A percentile compares a stretch with the other conserved stretches of the same genome.
These are phyloP conservation scores for Drosophila aldrichi DNA, from an alignment of 2,888 invertebrate genomes.

Conservation along the genomic window DNA sequence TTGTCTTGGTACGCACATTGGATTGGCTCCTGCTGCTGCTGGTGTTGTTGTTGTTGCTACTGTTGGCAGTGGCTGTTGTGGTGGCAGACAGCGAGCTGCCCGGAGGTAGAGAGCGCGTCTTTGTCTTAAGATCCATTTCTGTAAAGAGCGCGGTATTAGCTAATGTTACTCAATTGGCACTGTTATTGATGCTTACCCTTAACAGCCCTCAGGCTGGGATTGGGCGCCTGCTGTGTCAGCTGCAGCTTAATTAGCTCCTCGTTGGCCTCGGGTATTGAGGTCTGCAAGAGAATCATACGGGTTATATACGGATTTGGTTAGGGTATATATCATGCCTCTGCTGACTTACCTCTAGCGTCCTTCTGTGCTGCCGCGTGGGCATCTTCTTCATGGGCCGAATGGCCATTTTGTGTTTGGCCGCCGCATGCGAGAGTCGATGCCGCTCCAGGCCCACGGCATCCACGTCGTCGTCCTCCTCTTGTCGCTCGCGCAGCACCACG, in stretches of 20 bases:
- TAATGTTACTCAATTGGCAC: neutral
- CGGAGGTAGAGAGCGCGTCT: conserved; percentile 84
- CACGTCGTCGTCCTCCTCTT: conserved; percentile 76
- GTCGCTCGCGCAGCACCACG: conserved; percentile 64
- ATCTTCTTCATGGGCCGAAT: conserved; percentile 91
- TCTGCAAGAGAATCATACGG: conserved; percentile 73
- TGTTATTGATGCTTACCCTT: conserved; percentile 40
- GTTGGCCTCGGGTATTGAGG: conserved; percentile 91
- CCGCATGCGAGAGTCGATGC: conserved; percentile 90
- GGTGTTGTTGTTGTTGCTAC: conserved; percentile 12
- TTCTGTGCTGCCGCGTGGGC: conserved; percentile 89
- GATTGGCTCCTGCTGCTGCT: neutral
- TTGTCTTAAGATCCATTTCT: conserved; percentile 76
- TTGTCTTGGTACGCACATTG: conserved; percentile 39
- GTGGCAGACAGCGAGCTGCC: conserved; percentile 75
- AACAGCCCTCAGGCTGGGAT: conserved; percentile 43
- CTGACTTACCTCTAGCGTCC: conserved; percentile 86
- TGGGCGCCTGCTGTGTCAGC: conserved; percentile 86
- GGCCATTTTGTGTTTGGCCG: conserved; percentile 92
- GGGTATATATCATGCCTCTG: no score
- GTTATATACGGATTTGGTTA: neutral
- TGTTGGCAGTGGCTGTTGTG: conserved; percentile 18
- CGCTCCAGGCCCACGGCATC: conserved; percentile 81
- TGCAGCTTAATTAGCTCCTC: conserved; percentile 89
- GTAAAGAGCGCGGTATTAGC: neutral